A percentile compares a stretch with the other conserved stretches of the same genome.
Evolutionary conservation across 2,888 invertebrate genomes (phyloP).

Genomic region (Meiosimyza platycephala): DNA sequence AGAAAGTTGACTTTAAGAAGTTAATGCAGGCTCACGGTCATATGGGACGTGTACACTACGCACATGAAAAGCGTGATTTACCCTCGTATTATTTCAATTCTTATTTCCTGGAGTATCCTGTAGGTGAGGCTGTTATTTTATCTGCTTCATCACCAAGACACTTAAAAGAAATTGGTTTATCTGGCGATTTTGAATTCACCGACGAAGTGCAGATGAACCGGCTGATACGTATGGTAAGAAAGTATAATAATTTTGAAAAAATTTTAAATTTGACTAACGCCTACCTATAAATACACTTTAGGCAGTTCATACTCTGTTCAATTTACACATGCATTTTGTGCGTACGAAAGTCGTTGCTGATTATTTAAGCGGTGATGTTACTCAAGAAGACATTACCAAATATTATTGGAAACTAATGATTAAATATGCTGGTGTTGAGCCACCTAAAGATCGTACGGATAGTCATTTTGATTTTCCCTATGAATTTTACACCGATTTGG

Average conservation of each 20-base stretch:
- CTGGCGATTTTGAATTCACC: not conserved
- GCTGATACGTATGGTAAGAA: constrained; percentile 36
- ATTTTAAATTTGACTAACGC: too few relatives aligned
- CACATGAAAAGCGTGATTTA: constrained; percentile 32
- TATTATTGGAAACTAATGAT: constrained; percentile 73
- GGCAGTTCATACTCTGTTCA: constrained; percentile 38
- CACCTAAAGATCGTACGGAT: constrained; percentile 72
- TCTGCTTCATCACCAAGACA: constrained; percentile 39
- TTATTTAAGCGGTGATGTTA: constrained; percentile 72
- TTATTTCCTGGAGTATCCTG: constrained; percentile 31
- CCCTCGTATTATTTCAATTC: constrained; percentile 38
- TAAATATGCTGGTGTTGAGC: constrained; percentile 72
- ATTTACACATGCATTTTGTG: constrained; percentile 65
- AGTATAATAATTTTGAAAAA: not conserved
- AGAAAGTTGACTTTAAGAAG: constrained; percentile 39
- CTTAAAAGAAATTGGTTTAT: constrained; percentile 30
- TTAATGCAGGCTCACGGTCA: constrained; percentile 44
- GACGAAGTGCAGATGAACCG: constrained; percentile 33
- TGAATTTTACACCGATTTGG: constrained; percentile 71
- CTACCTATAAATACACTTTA: not conserved
- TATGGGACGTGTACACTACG: constrained; percentile 38
- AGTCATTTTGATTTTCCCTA: constrained; percentile 78
- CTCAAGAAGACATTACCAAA: constrained; percentile 71
- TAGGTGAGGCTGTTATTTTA: constrained; percentile 41
- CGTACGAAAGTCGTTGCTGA: constrained; percentile 77